Percentiles rank a stretch among this genome's conserved stretches.
phyloP scores from a whole-genome alignment of 2,888 invertebrate species.

The Leuctra nigra region DNA sequence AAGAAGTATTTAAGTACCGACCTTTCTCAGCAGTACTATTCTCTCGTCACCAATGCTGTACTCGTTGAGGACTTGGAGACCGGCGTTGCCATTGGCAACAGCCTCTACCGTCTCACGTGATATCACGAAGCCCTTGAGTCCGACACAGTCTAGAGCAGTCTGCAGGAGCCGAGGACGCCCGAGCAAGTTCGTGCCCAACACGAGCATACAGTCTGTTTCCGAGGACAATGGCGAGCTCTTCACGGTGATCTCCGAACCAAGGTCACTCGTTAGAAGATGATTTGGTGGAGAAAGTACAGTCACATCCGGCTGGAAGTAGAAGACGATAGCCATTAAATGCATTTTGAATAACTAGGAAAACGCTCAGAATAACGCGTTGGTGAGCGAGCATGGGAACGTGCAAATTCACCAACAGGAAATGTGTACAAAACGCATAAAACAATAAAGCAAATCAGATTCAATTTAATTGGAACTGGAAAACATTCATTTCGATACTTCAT shows the following conservation, averaged over 20 bases:
- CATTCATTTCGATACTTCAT: too few species aligned
- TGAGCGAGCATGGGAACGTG: too few species aligned
- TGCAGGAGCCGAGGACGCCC: conserved; percentile 46
- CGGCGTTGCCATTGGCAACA: neutral
- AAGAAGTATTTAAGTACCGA: too few species aligned
- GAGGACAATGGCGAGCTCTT: conserved; percentile 53
- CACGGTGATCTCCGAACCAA: conserved; percentile 47
- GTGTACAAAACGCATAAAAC: too few species aligned
- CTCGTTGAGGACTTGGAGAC: conserved; percentile 31
- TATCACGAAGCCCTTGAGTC: conserved; percentile 54
- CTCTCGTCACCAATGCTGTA: conserved; percentile 47
- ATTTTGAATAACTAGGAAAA: too few species aligned
- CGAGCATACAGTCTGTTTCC: conserved; percentile 47
- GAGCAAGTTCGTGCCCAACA: conserved; percentile 47
- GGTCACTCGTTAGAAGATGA: conserved; percentile 39
- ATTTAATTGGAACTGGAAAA: too few species aligned
- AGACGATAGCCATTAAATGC: too few species aligned
- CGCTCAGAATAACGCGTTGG: too few species aligned
- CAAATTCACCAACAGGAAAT: too few species aligned
- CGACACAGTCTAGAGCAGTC: conserved; percentile 44
- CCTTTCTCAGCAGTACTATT: conserved; percentile 49
- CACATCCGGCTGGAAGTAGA: conserved; percentile 56
- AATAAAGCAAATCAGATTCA: too few species aligned
- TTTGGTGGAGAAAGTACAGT: conserved; percentile 42
- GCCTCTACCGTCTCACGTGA: conserved; percentile 46